phyloP scores from a whole-genome alignment of 2,113 vertebrate genomes.

The Corythornis madagascariensis region DNA sequence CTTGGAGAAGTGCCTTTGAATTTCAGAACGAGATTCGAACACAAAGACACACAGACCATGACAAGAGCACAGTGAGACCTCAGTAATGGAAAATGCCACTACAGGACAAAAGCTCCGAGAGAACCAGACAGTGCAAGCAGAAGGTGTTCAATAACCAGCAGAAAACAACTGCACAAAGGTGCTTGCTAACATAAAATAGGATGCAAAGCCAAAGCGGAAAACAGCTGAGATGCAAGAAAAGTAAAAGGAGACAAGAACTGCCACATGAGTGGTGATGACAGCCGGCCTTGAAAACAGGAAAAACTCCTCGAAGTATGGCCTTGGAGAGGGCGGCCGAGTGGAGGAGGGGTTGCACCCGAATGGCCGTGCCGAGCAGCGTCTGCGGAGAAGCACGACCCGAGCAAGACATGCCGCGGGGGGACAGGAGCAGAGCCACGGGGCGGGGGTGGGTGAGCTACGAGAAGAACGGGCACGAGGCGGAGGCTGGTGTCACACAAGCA shows the following conservation, averaged over 20 bases:
- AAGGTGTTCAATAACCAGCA: accelerated
- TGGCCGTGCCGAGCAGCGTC: no score
- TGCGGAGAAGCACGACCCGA: no score
- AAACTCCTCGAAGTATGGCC: no score
- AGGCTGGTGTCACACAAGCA: no score
- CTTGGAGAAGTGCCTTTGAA: background rate
- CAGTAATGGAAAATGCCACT: accelerated
- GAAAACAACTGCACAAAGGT: background rate
- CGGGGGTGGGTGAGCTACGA: no score
- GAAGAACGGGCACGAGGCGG: accelerated
- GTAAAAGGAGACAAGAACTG: background rate
- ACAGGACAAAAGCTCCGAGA: background rate
- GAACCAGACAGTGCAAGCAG: accelerated
- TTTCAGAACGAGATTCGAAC: background rate
- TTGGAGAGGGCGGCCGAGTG: no score
- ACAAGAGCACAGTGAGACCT: background rate
- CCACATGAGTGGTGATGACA: background rate
- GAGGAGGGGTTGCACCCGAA: background rate
- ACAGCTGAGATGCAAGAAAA: background rate
- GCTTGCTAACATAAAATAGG: accelerated
- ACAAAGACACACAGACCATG: no score
- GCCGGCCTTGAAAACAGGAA: no score
- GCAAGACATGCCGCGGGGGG: no score
- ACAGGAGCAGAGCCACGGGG: no score
- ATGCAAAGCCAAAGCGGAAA: background rate